Evolutionary conservation across 2,888 invertebrate species (phyloP).

Genomic region (Thysanoteuthis rhombus): DNA sequence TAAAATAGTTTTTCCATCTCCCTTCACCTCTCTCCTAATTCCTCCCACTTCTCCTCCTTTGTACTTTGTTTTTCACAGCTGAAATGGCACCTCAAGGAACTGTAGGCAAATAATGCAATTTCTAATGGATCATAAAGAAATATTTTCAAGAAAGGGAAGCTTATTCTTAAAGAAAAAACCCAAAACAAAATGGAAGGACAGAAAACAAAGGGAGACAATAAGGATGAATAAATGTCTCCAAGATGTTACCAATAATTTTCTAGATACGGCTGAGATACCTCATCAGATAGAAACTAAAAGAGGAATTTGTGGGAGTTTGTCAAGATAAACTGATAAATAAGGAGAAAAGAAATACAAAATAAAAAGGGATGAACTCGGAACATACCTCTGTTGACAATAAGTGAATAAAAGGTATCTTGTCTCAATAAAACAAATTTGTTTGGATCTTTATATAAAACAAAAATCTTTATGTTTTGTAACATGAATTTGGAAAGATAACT

Average conservation of each 20-base stretch:
- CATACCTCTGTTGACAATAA: background rate
- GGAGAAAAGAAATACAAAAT: background rate
- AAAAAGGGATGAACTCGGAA: background rate
- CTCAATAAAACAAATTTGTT: background rate
- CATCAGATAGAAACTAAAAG: background rate
- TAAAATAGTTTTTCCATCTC: background rate
- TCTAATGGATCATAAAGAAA: background rate
- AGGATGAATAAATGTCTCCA: background rate
- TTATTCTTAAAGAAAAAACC: background rate
- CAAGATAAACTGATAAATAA: background rate
- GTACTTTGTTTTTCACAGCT: background rate
- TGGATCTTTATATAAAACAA: background rate
- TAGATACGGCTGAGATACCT: background rate
- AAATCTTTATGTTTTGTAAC: background rate
- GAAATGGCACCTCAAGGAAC: background rate
- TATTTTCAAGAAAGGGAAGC: background rate
- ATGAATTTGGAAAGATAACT: too few species aligned
- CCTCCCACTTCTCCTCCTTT: background rate
- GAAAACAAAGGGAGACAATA: background rate
- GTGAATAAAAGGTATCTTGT: background rate
- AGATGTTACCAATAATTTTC: conserved; percentile 12
- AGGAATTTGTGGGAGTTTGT: background rate
- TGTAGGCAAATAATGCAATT: background rate
- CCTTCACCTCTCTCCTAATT: background rate
- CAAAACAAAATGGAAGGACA: background rate